Evolutionary conservation across 2,113 vertebrate species (phyloP), one percentile per base, ranked within the genome.

Genomic region (Clinocottus analis): DNA sequence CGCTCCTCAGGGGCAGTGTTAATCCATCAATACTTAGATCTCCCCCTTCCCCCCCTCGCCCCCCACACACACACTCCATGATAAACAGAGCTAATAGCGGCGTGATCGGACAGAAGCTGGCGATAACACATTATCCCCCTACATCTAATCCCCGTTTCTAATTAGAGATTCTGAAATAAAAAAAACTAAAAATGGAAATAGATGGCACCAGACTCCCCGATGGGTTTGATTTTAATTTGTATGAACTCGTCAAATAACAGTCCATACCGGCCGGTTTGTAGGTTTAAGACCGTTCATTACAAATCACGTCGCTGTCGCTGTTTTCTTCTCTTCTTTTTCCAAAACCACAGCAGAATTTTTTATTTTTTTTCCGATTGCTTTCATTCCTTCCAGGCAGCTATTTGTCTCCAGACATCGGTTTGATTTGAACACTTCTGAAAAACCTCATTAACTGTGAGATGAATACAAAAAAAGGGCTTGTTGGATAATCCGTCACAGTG

Each of bases 11-110:
- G 61, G 74, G 58, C 47, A 37, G 75, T 43, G 66, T 59, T 87
- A 89, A 93, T 91, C 85, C 82, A 76, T 83, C 80, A 71, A 59
- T 65, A 35, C 63, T 62, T 11, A 61, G 72, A 80, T 75, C 64
- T n/a, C 68, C 66, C 60, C 79, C 80, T 64, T 69, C 47, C 66
- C 59, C 72, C 23, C n/a, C n/a, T n/a, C n/a, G n/a, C n/a, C n/a
- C n/a, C n/a, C n/a, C n/a, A n/a, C n/a, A n/a, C n/a, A n/a, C n/a
- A n/a, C n/a, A n/a, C 41, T 79, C 71, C 39, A 25, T 61, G 60
- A 87, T 55, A 79, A 86, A 80, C 78, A 41, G 77, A 88, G 87
- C 91, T 90, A 91, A 91, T 87, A 90, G 90, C 89, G 87, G 83
- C 72, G 43, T 2, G 62, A 55, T 64, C 77, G 83, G 87, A 84